Evolutionary conservation across 1,140 invertebrate genomes (phyloP).

Genomic region (Saxidomus purpurata): DNA sequence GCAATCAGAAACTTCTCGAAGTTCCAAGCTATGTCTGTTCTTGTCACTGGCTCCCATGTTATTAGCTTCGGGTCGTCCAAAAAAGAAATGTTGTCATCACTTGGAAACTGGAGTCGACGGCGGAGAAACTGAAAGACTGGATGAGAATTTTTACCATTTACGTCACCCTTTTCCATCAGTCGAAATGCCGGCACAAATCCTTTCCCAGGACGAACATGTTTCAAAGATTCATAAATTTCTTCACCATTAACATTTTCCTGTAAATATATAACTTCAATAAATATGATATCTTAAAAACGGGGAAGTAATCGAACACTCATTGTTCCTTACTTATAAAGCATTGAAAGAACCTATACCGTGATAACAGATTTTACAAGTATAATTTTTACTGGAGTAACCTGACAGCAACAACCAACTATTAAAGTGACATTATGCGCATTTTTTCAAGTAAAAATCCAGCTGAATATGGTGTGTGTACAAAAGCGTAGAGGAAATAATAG

Average conservation of each 20-base stretch:
- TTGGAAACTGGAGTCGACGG: conserved; percentile 83
- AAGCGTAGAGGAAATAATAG: too few species aligned
- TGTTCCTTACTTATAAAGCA: too few species aligned
- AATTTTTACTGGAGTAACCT: too few species aligned
- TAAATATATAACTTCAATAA: conserved; percentile 72
- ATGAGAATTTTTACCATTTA: conserved; percentile 89
- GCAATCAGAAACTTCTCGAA: conserved; percentile 82
- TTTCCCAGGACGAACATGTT: conserved; percentile 88
- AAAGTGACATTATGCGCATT: too few species aligned
- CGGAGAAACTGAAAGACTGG: conserved; percentile 88
- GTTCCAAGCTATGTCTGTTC: conserved; percentile 80
- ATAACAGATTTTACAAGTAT: too few species aligned
- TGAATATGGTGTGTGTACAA: too few species aligned
- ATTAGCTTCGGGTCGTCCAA: conserved; percentile 72
- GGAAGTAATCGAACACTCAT: too few species aligned
- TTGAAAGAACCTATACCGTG: too few species aligned
- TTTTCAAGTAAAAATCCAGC: too few species aligned
- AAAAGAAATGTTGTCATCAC: conserved; percentile 74
- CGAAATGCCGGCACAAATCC: conserved; percentile 88
- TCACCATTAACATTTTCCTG: conserved; percentile 87
- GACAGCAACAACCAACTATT: too few species aligned
- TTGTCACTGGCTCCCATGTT: conserved; percentile 78
- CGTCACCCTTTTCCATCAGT: conserved; percentile 88
- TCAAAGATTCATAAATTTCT: conserved; percentile 88
- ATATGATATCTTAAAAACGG: too few species aligned